Evolutionary conservation across 2,113 vertebrate genomes (phyloP).

Genomic region (Bos indicus): DNA sequence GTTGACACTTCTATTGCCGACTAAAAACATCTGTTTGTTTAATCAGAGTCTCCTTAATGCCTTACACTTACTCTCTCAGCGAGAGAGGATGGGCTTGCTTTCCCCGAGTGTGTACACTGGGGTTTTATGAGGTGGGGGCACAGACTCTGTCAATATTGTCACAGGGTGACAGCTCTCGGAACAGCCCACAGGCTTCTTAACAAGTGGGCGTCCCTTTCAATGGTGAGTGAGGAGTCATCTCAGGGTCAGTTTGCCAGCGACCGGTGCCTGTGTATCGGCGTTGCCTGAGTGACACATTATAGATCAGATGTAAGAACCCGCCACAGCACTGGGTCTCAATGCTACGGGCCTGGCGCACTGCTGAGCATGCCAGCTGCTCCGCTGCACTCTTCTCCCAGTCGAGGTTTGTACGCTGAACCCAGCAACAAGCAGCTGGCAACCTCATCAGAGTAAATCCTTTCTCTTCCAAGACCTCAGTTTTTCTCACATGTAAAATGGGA

Average conservation of each 20-base stretch:
- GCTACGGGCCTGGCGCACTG: accelerated
- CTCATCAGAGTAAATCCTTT: background rate
- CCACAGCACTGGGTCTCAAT: accelerated
- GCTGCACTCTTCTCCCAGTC: accelerated
- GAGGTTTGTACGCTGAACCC: accelerated
- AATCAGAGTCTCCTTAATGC: conserved; percentile 59
- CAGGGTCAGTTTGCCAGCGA: background rate
- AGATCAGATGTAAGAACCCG: accelerated
- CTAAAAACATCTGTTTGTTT: conserved; percentile 68
- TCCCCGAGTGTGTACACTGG: background rate
- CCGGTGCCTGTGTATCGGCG: background rate
- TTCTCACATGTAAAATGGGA: background rate
- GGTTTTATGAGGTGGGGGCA: background rate
- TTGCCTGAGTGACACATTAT: background rate
- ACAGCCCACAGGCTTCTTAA: background rate
- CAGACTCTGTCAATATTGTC: conserved; percentile 45
- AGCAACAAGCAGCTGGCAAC: background rate
- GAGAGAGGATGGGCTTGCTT: background rate
- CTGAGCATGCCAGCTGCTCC: accelerated
- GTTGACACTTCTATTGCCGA: conserved; percentile 58
- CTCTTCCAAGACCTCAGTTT: background rate
- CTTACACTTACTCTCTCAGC: conserved; percentile 28
- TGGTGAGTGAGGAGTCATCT: accelerated
- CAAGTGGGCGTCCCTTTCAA: background rate
- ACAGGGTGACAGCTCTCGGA: background rate